Conservation (phyloP, 2,888 invertebrate genomes). For the Tachina fera region DNA sequence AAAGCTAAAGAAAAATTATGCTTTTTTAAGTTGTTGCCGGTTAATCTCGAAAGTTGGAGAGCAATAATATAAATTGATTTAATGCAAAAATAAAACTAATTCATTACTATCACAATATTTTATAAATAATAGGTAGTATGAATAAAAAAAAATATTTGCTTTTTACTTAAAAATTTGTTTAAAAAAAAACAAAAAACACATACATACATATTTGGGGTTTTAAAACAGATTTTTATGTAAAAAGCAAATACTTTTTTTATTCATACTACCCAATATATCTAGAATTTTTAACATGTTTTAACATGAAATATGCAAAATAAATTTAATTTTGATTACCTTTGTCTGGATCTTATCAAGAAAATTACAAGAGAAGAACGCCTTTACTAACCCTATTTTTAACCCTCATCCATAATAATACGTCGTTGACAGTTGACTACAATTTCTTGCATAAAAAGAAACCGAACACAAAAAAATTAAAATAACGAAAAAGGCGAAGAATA, state of each 20-base stretch:
- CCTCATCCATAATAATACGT: constrained; percentile 80
- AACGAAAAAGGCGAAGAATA: constrained; percentile 50
- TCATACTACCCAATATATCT: too few species aligned
- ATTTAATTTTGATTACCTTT: constrained; percentile 68
- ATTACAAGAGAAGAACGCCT: constrained; percentile 9
- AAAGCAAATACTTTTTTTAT: too few species aligned
- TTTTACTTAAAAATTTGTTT: too few species aligned
- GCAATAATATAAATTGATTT: background rate
- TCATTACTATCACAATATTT: background rate
- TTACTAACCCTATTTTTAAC: constrained; percentile 76
- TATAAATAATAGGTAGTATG: too few species aligned
- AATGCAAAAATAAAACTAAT: background rate
- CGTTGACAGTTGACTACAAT: constrained; percentile 79
- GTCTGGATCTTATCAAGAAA: constrained; percentile 62
- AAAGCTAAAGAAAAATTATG: too few species aligned
- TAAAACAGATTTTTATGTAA: too few species aligned
- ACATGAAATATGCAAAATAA: constrained; percentile 44
- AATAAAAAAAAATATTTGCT: too few species aligned
- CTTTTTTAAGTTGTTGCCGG: too few species aligned
- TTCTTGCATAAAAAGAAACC: constrained; percentile 40
- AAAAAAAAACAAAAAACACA: too few species aligned
- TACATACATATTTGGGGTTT: too few species aligned
- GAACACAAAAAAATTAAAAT: constrained; percentile 21
- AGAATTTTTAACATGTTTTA: constrained; percentile 39
- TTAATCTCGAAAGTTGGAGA: too few species aligned